These are phyloP conservation scores for Teinopalpus imperialis DNA, from an alignment of 2,888 invertebrate species.

Conservation along the genomic window DNA sequence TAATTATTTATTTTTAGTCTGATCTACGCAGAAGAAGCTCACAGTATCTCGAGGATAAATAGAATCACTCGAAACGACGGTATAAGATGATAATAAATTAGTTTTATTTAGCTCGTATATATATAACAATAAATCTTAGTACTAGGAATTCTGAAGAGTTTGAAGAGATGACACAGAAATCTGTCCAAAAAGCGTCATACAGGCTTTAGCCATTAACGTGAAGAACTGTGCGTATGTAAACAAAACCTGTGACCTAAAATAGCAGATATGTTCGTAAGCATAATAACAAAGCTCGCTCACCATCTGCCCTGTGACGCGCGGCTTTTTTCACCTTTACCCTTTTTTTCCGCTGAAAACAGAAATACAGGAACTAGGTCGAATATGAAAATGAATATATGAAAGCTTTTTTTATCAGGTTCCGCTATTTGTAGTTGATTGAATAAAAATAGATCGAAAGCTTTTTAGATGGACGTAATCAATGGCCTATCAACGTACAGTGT, in stretches of 20 bases:
- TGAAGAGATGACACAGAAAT: no score
- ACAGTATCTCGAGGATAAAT: no score
- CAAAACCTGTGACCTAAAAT: constrained; percentile 3
- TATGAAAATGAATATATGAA: constrained; percentile 29
- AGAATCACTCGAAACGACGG: no score
- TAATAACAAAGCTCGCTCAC: no score
- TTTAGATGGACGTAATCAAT: constrained; percentile 24
- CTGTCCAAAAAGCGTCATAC: no score
- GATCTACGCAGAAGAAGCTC: no score
- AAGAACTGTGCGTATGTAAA: neutral
- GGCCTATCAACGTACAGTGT: constrained; percentile 14
- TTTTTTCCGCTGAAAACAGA: neutral
- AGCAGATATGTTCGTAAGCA: neutral
- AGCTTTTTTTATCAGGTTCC: constrained; percentile 15
- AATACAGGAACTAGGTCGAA: constrained; percentile 22
- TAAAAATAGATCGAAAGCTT: constrained; percentile 25
- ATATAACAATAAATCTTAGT: no score
- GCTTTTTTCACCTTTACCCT: constrained; percentile 4
- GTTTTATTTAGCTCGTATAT: no score
- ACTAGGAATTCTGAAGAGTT: no score
- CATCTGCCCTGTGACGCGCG: constrained; percentile 2
- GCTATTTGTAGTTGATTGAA: constrained; percentile 22
- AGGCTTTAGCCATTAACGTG: neutral
- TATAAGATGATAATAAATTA: no score
- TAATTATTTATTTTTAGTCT: no score